Percentiles rank a stretch among this genome's conserved stretches.
Conservation (phyloP, 2,113 vertebrate species). For the Aegotheles bennettii region DNA sequence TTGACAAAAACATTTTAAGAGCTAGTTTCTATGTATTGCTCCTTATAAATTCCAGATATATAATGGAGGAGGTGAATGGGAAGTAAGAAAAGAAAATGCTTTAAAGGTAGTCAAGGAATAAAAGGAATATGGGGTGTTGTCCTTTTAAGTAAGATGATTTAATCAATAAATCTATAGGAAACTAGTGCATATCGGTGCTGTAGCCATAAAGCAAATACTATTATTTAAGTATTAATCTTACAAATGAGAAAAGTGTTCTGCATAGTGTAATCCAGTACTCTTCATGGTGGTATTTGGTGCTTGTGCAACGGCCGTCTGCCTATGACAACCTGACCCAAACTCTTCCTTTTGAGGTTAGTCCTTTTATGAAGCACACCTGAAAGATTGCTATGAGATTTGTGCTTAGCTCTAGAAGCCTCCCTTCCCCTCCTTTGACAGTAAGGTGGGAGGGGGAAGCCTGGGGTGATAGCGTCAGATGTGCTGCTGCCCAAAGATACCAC, state of each 20-base stretch:
- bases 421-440: not conserved
- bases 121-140: not conserved
- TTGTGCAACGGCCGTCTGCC: not conserved
- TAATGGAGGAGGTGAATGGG: not conserved
- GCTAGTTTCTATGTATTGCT: not conserved
- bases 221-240: not conserved
- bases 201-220: not conserved
- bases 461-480: not conserved
- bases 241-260: not conserved
- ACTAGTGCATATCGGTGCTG: not conserved
- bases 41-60: not conserved
- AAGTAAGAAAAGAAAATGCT: not conserved
- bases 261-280: rapidly evolving
- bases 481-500: not conserved
- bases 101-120: not conserved
- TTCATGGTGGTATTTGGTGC: not conserved
- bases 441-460: too few species aligned
- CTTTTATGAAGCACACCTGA: not conserved
- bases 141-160: not conserved
- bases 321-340: rapidly evolving
- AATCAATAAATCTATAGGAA: not conserved
- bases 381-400: not conserved
- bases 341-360: not conserved
- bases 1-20: not conserved
- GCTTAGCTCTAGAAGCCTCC: not conserved